phyloP scores from a whole-genome alignment of 2,888 invertebrate species.

The Drosophila ezoana region DNA sequence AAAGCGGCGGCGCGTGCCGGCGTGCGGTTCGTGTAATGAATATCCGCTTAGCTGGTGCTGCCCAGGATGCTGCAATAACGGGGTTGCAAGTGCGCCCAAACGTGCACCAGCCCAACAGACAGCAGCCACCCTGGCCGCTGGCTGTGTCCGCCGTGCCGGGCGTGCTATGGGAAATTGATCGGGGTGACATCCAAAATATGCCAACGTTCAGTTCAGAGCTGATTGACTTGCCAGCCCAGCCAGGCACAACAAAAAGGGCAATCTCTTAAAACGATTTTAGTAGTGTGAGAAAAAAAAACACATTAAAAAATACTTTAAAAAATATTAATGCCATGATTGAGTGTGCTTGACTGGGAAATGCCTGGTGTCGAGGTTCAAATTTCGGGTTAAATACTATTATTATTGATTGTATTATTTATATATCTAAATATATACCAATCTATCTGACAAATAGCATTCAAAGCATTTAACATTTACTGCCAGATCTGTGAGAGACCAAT shows the following conservation, averaged over 20 bases:
- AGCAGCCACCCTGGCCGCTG: conserved; percentile 13
- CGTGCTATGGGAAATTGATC: conserved; percentile 72
- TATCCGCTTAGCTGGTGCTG: conserved; percentile 79
- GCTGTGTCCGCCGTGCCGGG: conserved; percentile 63
- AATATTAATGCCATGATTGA: neutral
- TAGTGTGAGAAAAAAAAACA: conserved; percentile 58
- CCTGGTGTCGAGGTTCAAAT: neutral
- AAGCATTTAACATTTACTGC: no score
- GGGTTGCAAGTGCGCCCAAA: conserved; percentile 53
- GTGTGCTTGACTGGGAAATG: neutral
- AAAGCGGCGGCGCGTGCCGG: conserved; percentile 84
- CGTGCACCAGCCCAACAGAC: neutral
- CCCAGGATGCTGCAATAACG: conserved; percentile 62
- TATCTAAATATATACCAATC: no score
- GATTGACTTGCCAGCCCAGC: conserved; percentile 55
- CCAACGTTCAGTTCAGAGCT: conserved; percentile 23
- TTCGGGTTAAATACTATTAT: no score
- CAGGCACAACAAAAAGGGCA: conserved; percentile 41
- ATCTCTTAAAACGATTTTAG: conserved; percentile 29
- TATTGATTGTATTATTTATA: no score
- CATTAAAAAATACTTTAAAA: conserved; percentile 23
- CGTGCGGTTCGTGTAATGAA: conserved; percentile 83
- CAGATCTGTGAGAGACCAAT: no score
- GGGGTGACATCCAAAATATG: conserved; percentile 81
- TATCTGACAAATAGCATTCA: no score